Evolutionary conservation across 1,140 invertebrate species (phyloP).

Genomic region (Gonioctena quinquepunctata): DNA sequence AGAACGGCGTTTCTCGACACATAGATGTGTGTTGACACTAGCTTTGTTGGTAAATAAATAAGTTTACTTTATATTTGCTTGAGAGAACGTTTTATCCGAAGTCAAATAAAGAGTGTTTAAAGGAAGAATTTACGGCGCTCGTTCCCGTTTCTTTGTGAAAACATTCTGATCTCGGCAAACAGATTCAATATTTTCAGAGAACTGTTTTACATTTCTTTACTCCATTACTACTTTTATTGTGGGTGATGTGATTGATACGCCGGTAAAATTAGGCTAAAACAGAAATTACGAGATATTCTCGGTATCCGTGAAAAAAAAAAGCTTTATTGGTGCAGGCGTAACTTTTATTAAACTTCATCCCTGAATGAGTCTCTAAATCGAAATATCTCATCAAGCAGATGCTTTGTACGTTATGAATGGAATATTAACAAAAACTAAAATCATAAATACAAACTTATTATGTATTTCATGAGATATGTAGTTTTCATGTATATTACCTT

Average conservation of each 20-base stretch:
- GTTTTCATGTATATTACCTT: too few relatives aligned
- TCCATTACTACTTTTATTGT: neutral
- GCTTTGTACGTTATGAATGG: too few relatives aligned
- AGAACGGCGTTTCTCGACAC: neutral
- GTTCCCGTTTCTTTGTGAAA: neutral
- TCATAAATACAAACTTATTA: too few relatives aligned
- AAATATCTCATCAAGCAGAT: too few relatives aligned
- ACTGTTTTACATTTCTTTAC: neutral
- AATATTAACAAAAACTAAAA: too few relatives aligned
- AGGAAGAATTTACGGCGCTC: neutral
- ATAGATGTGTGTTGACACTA: constrained; percentile 5
- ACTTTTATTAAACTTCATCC: too few relatives aligned
- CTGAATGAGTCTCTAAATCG: too few relatives aligned
- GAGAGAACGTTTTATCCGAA: neutral
- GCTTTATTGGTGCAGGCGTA: too few relatives aligned
- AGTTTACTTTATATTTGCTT: constrained; percentile 16
- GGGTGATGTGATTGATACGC: neutral
- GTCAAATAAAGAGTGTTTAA: constrained; percentile 11
- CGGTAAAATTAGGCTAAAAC: too few relatives aligned
- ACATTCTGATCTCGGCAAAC: neutral
- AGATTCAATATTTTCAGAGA: neutral
- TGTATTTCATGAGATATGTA: too few relatives aligned
- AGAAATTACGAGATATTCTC: too few relatives aligned
- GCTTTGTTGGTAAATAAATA: constrained; percentile 11
- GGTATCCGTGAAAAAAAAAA: too few relatives aligned